phyloP scores from a whole-genome alignment of 1,140 invertebrate species.

The Wiebesia pumilae region DNA sequence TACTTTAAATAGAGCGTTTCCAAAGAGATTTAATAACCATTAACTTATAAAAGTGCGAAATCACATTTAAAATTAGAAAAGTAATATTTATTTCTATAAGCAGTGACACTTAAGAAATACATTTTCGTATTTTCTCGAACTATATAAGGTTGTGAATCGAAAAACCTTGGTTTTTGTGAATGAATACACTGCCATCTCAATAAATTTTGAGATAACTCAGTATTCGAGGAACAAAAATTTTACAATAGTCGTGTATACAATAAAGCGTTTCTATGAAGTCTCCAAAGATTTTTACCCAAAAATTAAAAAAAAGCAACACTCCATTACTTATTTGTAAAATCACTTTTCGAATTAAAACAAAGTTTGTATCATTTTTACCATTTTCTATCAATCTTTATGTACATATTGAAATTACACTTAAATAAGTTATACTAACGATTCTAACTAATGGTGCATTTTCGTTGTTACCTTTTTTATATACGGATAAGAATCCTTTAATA shows the following conservation, averaged over 20 bases:
- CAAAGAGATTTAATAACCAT: conserved; percentile 44
- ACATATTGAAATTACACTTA: conserved; percentile 40
- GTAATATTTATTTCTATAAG: conserved; percentile 15
- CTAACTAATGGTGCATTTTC: conserved; percentile 3
- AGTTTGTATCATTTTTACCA: conserved; percentile 39
- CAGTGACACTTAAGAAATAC: conserved; percentile 9
- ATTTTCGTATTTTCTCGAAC: conserved; percentile 33
- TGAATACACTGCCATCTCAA: neutral
- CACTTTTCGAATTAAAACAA: conserved; percentile 17
- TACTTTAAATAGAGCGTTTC: conserved; percentile 36
- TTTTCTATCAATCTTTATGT: conserved; percentile 28
- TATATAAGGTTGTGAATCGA: conserved; percentile 29
- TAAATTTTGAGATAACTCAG: conserved; percentile 4
- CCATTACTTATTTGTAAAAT: conserved; percentile 16
- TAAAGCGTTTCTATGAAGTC: neutral
- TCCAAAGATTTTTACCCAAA: conserved; percentile 47
- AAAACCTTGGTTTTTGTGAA: conserved; percentile 21
- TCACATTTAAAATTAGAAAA: neutral
- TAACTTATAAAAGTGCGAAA: conserved; percentile 30
- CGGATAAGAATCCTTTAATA: neutral
- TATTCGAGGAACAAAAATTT: conserved; percentile 41
- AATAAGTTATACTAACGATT: conserved; percentile 25
- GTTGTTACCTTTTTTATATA: conserved; percentile 21
- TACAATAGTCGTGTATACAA: conserved; percentile 3
- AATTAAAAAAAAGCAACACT: conserved; percentile 18